Base-by-base conservation (phyloP, 2,797 vertebrate species). In the Acestrorhynchus altus region DNA sequence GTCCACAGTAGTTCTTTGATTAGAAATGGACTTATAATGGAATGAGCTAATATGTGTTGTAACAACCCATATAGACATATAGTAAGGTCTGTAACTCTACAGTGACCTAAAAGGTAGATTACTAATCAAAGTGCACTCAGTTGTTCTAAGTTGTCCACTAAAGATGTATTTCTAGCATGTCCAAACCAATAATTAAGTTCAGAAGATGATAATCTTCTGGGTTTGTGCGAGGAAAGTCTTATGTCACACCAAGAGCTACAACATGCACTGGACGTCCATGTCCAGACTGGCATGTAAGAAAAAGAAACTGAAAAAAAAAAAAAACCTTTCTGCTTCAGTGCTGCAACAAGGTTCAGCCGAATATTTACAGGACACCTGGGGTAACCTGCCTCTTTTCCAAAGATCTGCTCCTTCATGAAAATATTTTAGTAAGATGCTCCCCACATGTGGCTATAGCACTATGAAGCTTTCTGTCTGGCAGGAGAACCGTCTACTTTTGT, bases 371-470 rank as follows among this genome's bases (percentile, higher is more conserved):
- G 51, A 77, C 22, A 72, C 49, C 22, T 49, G 31, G 28, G 46
- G 46, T 51, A 22, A 56, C 2, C 28, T 39, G 28, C 15, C 2
- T 42, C 28, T 11, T 22, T 42, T 22, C 59, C 63, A 16, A 42
- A 31, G 9, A 7, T 20, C 39, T 51, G 39, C n/a, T 22, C 1
- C 44, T 51, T 54, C 40, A 35, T 39, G 11, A 26, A 31, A 65
- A 65, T 75, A 78, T 57, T 59, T 78, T 28, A 70, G 60, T 24
- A 74, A 69, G 44, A 28, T 72, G 35, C 40, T 66, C 26, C 10
- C 6, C 77, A 76, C 74, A 63, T 73, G 75, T 76, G 24, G 24
- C 44, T 16, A 26, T 16, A 31, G 40, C 28, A 18, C 52, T 47
- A 28, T 9, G 56, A 47, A 74, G 57, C 39, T 26, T 63, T 69